Percentiles rank a stretch among this genome's conserved stretches.
phyloP scores from a whole-genome alignment of 2,888 invertebrate genomes.

The Sminthurides aquaticus region DNA sequence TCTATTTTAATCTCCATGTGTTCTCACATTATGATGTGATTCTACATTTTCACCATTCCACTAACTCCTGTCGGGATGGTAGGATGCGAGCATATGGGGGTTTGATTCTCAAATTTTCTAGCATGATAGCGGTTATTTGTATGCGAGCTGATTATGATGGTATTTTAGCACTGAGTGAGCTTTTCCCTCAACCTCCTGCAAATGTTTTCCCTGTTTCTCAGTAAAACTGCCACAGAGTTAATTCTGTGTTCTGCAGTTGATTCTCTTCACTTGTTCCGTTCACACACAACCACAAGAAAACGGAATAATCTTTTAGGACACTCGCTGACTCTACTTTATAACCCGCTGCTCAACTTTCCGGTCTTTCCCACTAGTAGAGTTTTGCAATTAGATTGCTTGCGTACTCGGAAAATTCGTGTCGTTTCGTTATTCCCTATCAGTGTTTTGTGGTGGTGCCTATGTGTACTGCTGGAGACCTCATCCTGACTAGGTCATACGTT shows the following conservation, averaged over 20 bases:
- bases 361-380: neutral
- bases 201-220: slow-evolving; percentile 18
- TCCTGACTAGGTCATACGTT: too few relatives aligned
- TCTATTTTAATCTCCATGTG: neutral
- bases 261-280: slow-evolving; percentile 13
- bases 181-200: slow-evolving; percentile 21
- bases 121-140: neutral
- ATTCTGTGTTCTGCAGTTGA: slow-evolving; percentile 13
- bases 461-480: too few relatives aligned
- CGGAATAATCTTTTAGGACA: neutral
- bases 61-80: neutral
- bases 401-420: too few relatives aligned
- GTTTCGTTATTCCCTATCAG: too few relatives aligned
- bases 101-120: slow-evolving; percentile 6
- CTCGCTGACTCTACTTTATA: neutral
- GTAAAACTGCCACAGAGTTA: slow-evolving; percentile 18
- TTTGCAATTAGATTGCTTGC: too few relatives aligned
- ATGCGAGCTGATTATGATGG: slow-evolving; percentile 4
- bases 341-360: neutral
- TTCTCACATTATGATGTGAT: neutral
- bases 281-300: slow-evolving; percentile 2
- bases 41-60: neutral
- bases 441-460: too few relatives aligned
- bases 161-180: slow-evolving; percentile 5
- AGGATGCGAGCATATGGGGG: slow-evolving; percentile 1